A percentile compares a stretch with the other conserved stretches of the same genome.
Conservation (phyloP, 2,797 vertebrate species). For the Anabacerthia variegaticeps region DNA sequence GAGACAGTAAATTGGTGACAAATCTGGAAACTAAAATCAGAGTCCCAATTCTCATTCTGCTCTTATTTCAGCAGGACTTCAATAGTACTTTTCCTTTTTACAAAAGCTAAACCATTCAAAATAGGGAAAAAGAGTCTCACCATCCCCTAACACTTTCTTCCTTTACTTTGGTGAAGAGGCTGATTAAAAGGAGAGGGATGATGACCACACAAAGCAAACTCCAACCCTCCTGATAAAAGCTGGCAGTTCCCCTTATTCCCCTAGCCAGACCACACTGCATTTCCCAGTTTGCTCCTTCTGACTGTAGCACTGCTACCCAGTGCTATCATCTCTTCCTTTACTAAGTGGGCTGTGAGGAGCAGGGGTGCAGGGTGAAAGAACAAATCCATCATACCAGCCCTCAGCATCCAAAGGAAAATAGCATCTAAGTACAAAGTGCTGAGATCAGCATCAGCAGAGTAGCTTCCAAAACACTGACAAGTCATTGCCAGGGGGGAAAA, state of each 20-base stretch:
- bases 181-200: not conserved
- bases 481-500: fast-evolving
- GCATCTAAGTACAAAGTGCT: not conserved
- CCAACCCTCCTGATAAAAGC: not conserved
- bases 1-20: not conserved
- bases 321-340: not conserved
- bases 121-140: not conserved
- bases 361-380: not conserved
- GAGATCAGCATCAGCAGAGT: not conserved
- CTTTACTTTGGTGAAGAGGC: not conserved
- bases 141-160: not conserved
- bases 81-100: not conserved
- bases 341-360: not conserved
- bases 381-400: not conserved
- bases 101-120: not conserved
- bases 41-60: not conserved
- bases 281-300: not conserved
- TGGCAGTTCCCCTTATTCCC: not conserved
- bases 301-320: not conserved
- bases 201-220: not conserved
- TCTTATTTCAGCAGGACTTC: not conserved
- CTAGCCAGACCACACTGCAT: not conserved
- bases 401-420: not conserved
- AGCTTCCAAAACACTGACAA: not conserved
- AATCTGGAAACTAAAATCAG: not conserved